phyloP scores from a whole-genome alignment of 2,797 vertebrate genomes.

The Corythornis leucogaster region DNA sequence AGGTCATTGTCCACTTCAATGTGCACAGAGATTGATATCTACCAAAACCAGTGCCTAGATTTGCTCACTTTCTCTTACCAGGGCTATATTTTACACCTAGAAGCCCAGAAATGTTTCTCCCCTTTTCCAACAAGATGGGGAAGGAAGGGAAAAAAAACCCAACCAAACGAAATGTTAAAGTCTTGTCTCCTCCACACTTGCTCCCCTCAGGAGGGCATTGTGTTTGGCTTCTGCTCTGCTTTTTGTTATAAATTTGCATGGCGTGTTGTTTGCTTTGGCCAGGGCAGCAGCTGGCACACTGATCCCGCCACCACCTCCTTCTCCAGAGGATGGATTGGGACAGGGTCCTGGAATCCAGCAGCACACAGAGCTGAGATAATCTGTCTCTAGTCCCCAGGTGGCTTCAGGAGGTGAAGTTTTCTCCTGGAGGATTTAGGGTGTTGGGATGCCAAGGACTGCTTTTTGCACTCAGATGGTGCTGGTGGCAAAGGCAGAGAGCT shows the following conservation, averaged over 20 bases:
- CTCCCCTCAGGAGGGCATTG: conserved; percentile 15
- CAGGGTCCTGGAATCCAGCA: background rate
- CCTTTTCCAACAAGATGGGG: background rate
- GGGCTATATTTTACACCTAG: background rate
- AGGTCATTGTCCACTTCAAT: background rate
- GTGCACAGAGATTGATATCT: background rate
- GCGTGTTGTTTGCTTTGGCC: conserved; percentile 42
- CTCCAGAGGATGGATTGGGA: accelerated
- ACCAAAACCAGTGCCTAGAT: background rate
- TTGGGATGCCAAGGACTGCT: accelerated
- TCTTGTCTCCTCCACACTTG: conserved; percentile 8
- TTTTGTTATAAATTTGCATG: conserved; percentile 45
- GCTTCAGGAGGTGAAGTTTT: background rate
- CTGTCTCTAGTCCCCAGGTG: background rate
- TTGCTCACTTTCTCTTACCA: background rate
- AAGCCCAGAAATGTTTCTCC: background rate
- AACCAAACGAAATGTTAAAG: too few relatives aligned
- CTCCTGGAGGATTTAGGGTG: accelerated
- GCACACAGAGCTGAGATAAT: background rate
- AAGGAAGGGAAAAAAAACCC: too few relatives aligned
- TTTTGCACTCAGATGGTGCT: accelerated
- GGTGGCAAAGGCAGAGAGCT: background rate
- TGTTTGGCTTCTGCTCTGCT: conserved; percentile 13
- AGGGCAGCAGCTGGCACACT: background rate
- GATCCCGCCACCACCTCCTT: background rate